phyloP scores from a whole-genome alignment of 2,888 invertebrate genomes.

The Eucera pruinosa region DNA sequence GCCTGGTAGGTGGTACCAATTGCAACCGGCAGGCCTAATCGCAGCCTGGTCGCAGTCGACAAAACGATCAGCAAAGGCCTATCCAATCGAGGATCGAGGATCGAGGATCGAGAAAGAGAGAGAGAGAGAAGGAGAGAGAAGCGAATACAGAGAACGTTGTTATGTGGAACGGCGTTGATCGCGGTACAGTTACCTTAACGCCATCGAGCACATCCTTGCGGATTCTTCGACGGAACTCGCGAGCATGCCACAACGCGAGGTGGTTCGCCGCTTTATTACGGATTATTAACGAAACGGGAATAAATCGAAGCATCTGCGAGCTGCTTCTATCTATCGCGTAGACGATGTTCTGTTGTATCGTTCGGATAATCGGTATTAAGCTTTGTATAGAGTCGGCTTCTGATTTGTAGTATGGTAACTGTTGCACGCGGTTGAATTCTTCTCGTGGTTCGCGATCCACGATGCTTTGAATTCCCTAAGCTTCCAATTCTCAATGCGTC shows the following conservation, averaged over 20 bases:
- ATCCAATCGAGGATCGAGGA: constrained; percentile 50
- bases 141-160: constrained; percentile 52
- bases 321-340: neutral
- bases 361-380: no score
- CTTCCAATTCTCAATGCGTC: no score
- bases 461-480: no score
- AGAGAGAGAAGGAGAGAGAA: no score
- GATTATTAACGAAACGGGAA: constrained; percentile 38
- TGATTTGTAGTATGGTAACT: no score
- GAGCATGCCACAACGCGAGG: constrained; percentile 59
- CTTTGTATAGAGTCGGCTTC: no score
- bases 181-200: constrained; percentile 78
- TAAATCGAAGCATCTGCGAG: constrained; percentile 17
- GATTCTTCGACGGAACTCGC: constrained; percentile 46
- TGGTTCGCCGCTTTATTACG: constrained; percentile 41
- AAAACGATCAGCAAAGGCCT: constrained; percentile 60
- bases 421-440: no score
- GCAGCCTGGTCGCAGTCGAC: constrained; percentile 38
- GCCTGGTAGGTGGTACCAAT: constrained; percentile 51
- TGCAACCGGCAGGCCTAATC: constrained; percentile 50
- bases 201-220: constrained; percentile 72
- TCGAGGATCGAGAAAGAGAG: no score
- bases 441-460: no score
- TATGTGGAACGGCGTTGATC: constrained; percentile 74
- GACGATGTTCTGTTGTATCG: neutral